Base-by-base conservation (phyloP, 1,140 invertebrate genomes). In the Bathynomus jamesi region DNA sequence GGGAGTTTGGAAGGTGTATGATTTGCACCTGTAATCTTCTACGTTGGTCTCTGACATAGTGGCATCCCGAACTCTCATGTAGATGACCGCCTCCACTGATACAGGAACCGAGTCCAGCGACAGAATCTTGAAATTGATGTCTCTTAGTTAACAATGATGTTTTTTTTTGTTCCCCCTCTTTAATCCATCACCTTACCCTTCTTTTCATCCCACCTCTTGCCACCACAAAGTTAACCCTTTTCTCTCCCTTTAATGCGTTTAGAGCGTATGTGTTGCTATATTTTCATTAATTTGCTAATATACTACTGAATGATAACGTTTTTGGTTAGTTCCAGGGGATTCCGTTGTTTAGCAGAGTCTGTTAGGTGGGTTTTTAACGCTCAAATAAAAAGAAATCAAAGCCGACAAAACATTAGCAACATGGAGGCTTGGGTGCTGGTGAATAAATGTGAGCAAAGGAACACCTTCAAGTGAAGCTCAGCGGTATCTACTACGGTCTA, bases 101-200 rank as follows among this genome's bases (percentile, higher is more conserved):
- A 86, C 86, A 0, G 86, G 87, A 13, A 87, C 86, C 4, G 83
- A 84, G 80, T 87, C 86, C 78, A 85, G 83, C 17, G 85, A 85
- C 71, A 87, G 79, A 65, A 87, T 85, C 84, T 86, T 74, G 65
- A 61, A 53, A 61, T 53, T 53, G 40, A 53, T 53, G 40, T 53
- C 40, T 53, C 40, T 53, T 53, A 17, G 21, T 53, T 53, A 53
- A 53, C 2, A 53, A 11, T 53, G 40, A 53, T 21, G n/a, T n/a
- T n/a, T 53, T 53, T 53, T 3, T 17, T 17, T 17, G 21, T 17
- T 53, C 40, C 40, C 40, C 40, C 40, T 53, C 40, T 53, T 53
- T 53, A 53, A 53, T 53, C 40, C 40, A 53, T 17, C 40, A 53
- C 40, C 40, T 5, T 1, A 53, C 40, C 40, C 40, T 53, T 21